Evolutionary conservation across 2,113 vertebrate genomes (phyloP).

Genomic region (Dunckerocampus dactyliophorus): DNA sequence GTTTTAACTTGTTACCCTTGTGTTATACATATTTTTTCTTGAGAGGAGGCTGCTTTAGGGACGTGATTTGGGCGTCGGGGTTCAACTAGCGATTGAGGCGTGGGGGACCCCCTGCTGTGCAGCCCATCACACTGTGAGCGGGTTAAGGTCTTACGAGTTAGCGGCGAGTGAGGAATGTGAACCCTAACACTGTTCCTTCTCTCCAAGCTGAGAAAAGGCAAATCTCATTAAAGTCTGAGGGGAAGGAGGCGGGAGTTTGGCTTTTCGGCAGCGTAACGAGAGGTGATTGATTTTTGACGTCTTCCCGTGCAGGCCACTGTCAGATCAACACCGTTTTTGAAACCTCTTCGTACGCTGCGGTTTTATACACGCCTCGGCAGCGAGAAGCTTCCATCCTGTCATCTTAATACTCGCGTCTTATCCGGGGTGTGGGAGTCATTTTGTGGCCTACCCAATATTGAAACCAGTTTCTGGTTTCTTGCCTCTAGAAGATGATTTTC

Average conservation of each 20-base stretch:
- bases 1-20: no score
- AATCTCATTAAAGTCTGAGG: slow-evolving; percentile 68
- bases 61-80: slow-evolving; percentile 38
- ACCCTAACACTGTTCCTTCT: slow-evolving; percentile 54
- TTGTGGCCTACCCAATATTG: slow-evolving; percentile 31
- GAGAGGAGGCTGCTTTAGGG: slow-evolving; percentile 8
- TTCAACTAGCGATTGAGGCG: slow-evolving; percentile 22
- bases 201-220: slow-evolving; percentile 50
- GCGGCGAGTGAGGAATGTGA: slow-evolving; percentile 67
- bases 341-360: background rate
- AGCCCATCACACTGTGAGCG: slow-evolving; percentile 57
- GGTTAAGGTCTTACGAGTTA: slow-evolving; percentile 68
- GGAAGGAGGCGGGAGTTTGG: slow-evolving; percentile 33
- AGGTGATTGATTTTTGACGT: slow-evolving; percentile 28
- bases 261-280: slow-evolving; percentile 28
- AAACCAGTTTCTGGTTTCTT: slow-evolving; percentile 31
- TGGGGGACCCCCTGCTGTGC: slow-evolving; percentile 21
- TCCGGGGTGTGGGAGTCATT: slow-evolving; percentile 18
- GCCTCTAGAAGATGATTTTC: background rate
- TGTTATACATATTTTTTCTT: no score
- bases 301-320: slow-evolving; percentile 6
- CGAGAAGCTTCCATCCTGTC: slow-evolving; percentile 37
- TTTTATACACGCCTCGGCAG: slow-evolving; percentile 5
- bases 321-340: slow-evolving; percentile 6
- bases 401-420: slow-evolving; percentile 29